Percentiles rank a stretch among this genome's conserved stretches.
These are phyloP conservation scores for Dysmachus trigonus DNA, from an alignment of 2,888 invertebrate species.

Conservation along the genomic window DNA sequence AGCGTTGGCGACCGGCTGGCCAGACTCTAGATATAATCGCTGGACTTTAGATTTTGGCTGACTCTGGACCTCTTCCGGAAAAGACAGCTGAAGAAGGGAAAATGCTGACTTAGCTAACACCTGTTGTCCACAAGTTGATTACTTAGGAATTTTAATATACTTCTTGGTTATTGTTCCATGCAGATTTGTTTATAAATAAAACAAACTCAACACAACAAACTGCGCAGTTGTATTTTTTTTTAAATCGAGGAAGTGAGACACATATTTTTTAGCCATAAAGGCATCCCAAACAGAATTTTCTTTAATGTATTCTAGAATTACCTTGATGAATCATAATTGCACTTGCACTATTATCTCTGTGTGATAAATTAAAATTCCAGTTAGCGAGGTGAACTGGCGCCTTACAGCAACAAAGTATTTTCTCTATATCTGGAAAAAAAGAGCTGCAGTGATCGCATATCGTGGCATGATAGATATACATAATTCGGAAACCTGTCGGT, in stretches of 20 bases:
- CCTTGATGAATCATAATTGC: not conserved
- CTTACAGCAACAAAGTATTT: not conserved
- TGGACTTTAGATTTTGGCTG: not conserved
- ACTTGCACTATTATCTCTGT: not conserved
- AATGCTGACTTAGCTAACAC: not conserved
- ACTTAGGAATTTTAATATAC: not conserved
- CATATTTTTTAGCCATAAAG: not conserved
- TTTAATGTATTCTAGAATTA: not conserved
- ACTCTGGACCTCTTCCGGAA: conserved; percentile 15
- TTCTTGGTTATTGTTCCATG: not conserved
- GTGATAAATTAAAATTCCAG: not conserved
- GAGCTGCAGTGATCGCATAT: not conserved
- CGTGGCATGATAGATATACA: not conserved
- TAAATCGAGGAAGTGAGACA: not conserved
- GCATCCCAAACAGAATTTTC: not conserved
- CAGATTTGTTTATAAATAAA: conserved; percentile 19
- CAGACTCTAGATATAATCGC: conserved; percentile 1
- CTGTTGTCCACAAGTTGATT: not conserved
- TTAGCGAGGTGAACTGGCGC: not conserved
- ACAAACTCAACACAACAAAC: not conserved
- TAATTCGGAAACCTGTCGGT: not conserved
- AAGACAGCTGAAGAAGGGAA: not conserved
- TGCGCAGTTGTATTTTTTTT: not conserved
- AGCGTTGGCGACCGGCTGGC: not conserved
- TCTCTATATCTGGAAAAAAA: not conserved